phyloP scores from a whole-genome alignment of 2,113 vertebrate species.

The Mesitornis unicolor region DNA sequence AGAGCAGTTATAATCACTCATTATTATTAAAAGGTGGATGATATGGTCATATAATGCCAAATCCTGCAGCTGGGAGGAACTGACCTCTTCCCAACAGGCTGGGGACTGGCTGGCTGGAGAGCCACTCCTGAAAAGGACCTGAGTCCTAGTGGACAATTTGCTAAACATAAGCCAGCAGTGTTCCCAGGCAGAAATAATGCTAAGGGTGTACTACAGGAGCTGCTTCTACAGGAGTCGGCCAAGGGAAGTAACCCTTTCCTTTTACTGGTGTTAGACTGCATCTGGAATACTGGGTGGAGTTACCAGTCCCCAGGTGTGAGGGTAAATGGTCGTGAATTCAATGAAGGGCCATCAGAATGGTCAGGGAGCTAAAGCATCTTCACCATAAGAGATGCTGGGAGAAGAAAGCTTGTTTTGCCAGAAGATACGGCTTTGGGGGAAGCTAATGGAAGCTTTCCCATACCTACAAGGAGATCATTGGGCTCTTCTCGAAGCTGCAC shows the following conservation, averaged over 20 bases:
- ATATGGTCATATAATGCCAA: not conserved
- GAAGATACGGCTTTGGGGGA: not conserved
- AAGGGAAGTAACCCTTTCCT: not conserved
- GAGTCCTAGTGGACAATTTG: not conserved
- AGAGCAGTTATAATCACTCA: not conserved
- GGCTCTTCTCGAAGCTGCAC: not conserved
- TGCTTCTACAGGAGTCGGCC: not conserved
- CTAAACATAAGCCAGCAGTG: not conserved
- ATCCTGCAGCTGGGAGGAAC: not conserved
- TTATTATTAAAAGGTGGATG: not conserved
- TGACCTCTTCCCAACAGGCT: not conserved
- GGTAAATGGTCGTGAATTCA: not conserved
- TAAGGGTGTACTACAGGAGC: not conserved
- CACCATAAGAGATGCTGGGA: not conserved
- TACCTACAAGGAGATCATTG: not conserved
- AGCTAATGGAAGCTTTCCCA: not conserved
- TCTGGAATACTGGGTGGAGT: not conserved
- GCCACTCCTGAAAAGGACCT: not conserved
- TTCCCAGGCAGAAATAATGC: not conserved
- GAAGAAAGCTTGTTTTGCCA: too few relatives aligned
- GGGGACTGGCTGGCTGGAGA: not conserved
- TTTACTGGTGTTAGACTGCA: not conserved
- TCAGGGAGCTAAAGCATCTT: not conserved
- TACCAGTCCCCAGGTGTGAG: not conserved
- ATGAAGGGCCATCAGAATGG: not conserved